Percentiles rank a stretch among this genome's conserved stretches.
Conservation (phyloP, 2,797 vertebrate genomes). For the Agapornis canus region DNA sequence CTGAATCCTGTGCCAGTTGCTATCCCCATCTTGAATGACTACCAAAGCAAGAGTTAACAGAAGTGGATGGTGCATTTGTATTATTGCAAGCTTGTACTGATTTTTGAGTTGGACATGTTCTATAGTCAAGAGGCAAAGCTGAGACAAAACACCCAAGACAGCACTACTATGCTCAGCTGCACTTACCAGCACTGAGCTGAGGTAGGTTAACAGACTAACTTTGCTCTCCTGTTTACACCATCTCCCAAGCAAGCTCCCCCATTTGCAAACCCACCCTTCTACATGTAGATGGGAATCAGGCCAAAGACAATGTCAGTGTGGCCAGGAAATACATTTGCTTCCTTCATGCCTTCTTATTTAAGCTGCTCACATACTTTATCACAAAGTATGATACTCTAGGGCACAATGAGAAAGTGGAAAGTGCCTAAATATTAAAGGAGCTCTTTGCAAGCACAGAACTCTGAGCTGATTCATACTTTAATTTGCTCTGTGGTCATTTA, state of each 20-base stretch:
- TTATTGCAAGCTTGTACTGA: not conserved
- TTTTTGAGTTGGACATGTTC: not conserved
- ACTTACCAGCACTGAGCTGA: not conserved
- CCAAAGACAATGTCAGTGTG: not conserved
- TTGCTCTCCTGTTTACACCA: not conserved
- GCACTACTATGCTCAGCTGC: not conserved
- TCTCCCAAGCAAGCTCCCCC: not conserved
- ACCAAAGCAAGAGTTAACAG: not conserved
- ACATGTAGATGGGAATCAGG: not conserved
- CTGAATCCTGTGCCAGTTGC: not conserved
- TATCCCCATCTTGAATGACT: not conserved
- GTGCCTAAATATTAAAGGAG: not conserved
- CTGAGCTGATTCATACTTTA: not conserved
- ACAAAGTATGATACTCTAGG: not conserved
- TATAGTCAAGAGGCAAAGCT: not conserved
- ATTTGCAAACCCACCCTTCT: not conserved
- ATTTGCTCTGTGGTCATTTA: not conserved
- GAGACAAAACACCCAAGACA: not conserved
- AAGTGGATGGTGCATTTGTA: fast-evolving
- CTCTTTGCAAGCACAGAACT: not conserved
- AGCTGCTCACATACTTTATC: not conserved
- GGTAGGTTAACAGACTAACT: not conserved
- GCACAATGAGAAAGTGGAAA: not conserved
- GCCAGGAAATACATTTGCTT: not conserved
- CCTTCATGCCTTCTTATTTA: not conserved